phyloP scores from a whole-genome alignment of 2,888 invertebrate species.

The Apamea sordens region DNA sequence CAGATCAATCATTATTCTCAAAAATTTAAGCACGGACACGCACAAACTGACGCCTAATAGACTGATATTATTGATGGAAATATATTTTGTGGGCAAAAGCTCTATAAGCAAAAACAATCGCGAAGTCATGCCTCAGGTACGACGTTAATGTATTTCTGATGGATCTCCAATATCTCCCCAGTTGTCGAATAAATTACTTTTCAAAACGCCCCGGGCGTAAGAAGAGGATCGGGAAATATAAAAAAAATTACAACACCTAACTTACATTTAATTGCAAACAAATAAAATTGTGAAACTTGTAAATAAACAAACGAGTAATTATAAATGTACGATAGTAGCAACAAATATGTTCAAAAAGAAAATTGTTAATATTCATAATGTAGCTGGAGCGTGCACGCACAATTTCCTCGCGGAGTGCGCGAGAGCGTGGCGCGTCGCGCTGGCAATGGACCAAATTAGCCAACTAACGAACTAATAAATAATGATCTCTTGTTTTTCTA shows the following conservation, averaged over 20 bases:
- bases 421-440: constrained; percentile 87
- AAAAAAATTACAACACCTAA: constrained; percentile 42
- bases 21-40: constrained; percentile 21
- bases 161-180: constrained; percentile 84
- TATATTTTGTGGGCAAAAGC: constrained; percentile 65
- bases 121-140: constrained; percentile 75
- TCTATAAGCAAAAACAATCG: constrained; percentile 77
- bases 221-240: constrained; percentile 50
- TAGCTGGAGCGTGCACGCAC: constrained; percentile 81
- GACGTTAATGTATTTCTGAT: constrained; percentile 89
- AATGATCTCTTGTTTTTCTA: constrained; percentile 90
- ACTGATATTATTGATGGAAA: constrained; percentile 56
- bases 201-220: constrained; percentile 62
- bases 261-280: constrained; percentile 40
- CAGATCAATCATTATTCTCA: constrained; percentile 4
- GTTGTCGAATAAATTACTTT: constrained; percentile 82
- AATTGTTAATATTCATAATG: constrained; percentile 78
- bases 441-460: constrained; percentile 90
- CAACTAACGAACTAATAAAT: constrained; percentile 90
- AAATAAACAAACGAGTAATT: constrained; percentile 54
- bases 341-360: constrained; percentile 70
- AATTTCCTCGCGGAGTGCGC: constrained; percentile 85
- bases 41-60: constrained; percentile 12
- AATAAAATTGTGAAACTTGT: constrained; percentile 33
- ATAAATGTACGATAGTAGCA: constrained; percentile 45